These are phyloP conservation scores for Eriocheir sinensis DNA, from an alignment of 1,140 invertebrate genomes.

Conservation along the genomic window DNA sequence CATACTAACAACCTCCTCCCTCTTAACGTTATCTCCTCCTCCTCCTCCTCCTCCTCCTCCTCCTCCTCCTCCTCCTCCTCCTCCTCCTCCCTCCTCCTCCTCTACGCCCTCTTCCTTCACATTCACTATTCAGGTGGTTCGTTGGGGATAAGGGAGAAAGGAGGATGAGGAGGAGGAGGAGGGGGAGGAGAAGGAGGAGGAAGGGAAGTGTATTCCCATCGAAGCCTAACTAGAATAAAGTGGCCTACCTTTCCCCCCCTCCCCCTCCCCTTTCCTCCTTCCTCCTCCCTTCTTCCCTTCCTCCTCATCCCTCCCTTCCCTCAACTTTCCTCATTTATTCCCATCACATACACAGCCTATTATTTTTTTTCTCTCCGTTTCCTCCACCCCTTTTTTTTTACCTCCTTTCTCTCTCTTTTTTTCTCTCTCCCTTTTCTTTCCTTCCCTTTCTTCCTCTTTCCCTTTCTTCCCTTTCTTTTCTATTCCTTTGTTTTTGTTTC, in stretches of 20 bases:
- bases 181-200: background rate
- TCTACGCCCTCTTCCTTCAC: background rate
- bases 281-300: background rate
- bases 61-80: slow-evolving; percentile 1
- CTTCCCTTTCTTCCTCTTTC: no score
- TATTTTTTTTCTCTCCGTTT: background rate
- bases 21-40: background rate
- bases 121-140: background rate
- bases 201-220: background rate
- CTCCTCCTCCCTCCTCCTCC: slow-evolving; percentile 1
- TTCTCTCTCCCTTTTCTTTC: background rate
- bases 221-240: background rate
- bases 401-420: background rate
- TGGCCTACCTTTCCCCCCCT: background rate
- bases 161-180: background rate
- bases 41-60: background rate
- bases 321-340: background rate
- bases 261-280: background rate
- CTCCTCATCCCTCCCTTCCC: background rate
- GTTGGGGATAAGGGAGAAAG: background rate
- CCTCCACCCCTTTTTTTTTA: background rate
- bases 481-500: no score
- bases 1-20: background rate
- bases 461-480: no score
- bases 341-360: no score